phyloP scores from a whole-genome alignment of 2,113 vertebrate species.

The Hystrix brachyura region DNA sequence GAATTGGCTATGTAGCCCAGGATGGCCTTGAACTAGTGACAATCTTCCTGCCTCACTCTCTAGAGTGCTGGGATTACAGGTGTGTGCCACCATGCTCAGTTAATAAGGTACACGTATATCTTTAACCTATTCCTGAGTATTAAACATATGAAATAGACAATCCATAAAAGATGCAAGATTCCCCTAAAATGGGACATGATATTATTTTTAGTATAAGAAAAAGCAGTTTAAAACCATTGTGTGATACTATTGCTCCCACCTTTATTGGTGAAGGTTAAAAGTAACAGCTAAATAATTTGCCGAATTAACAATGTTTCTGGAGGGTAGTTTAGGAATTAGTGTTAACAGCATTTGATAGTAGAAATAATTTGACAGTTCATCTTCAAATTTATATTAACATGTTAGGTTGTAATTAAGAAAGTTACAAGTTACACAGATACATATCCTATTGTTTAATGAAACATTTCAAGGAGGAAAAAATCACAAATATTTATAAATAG shows the following conservation, averaged over 20 bases:
- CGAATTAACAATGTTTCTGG: background rate
- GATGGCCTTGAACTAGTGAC: too few relatives aligned
- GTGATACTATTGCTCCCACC: background rate
- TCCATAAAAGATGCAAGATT: constrained; percentile 19
- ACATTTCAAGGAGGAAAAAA: background rate
- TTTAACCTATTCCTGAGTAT: background rate
- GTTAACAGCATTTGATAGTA: background rate
- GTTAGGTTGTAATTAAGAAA: background rate
- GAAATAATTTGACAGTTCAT: background rate
- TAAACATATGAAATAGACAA: background rate
- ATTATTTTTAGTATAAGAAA: background rate
- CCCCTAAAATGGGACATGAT: background rate
- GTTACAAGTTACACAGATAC: background rate
- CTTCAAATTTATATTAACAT: background rate
- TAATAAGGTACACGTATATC: background rate
- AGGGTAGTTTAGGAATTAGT: background rate
- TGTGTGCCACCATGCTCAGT: background rate
- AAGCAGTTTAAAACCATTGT: background rate
- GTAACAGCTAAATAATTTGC: background rate
- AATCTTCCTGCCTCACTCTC: too few relatives aligned
- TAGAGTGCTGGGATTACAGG: too few relatives aligned
- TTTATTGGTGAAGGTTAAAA: constrained; percentile 3
- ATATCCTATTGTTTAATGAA: constrained; percentile 25
- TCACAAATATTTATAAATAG: background rate
- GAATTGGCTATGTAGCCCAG: too few relatives aligned